Percentiles rank a stretch among this genome's conserved stretches.
Evolutionary conservation across 2,113 vertebrate genomes (phyloP).

Genomic region (Vidua chalybeata): DNA sequence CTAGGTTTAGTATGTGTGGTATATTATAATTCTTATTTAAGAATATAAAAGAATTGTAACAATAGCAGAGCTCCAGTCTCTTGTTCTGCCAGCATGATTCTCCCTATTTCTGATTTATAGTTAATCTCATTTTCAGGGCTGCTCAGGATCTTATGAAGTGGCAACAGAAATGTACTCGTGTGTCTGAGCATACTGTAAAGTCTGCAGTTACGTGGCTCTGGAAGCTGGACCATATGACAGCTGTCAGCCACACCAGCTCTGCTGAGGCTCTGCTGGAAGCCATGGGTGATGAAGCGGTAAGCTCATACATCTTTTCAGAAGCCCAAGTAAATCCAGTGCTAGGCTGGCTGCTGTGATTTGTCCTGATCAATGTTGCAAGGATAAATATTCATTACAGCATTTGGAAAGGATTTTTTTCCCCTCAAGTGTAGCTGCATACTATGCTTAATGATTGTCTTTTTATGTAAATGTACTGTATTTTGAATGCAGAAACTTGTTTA

Average conservation of each 20-base stretch:
- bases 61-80: neutral
- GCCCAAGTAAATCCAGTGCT: slow-evolving; percentile 1
- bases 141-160: slow-evolving; percentile 68
- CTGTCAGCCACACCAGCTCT: neutral
- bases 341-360: neutral
- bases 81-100: neutral
- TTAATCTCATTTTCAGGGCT: slow-evolving; percentile 64
- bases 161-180: slow-evolving; percentile 62
- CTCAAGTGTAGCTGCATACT: neutral
- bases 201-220: slow-evolving; percentile 73
- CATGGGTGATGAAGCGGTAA: slow-evolving; percentile 72
- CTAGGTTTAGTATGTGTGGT: neutral
- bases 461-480: slow-evolving; percentile 28
- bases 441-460: neutral
- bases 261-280: slow-evolving; percentile 75
- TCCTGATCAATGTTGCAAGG: slow-evolving; percentile 13
- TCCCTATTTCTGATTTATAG: neutral
- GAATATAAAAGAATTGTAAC: neutral
- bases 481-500: slow-evolving; percentile 26
- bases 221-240: slow-evolving; percentile 49
- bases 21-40: neutral
- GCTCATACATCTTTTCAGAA: slow-evolving; percentile 39
- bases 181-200: slow-evolving; percentile 58
- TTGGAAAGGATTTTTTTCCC: neutral
- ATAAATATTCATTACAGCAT: slow-evolving; percentile 37